These are phyloP conservation scores for Bicyclus anynana DNA, from an alignment of 1,140 invertebrate genomes.

Conservation along the genomic window DNA sequence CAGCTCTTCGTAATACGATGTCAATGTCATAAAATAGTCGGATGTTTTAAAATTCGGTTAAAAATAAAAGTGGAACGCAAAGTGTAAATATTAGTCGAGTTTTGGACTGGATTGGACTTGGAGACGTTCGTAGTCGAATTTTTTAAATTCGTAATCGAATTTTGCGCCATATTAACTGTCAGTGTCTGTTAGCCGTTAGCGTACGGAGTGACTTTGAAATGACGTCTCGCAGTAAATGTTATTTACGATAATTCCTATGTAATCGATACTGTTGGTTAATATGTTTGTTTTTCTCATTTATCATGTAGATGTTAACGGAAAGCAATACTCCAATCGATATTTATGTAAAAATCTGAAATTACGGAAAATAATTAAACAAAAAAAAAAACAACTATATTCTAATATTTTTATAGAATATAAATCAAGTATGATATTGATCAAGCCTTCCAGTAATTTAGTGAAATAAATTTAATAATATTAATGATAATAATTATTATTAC, in stretches of 20 bases:
- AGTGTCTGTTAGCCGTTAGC: slow-evolving; percentile 8
- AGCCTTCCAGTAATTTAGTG: slow-evolving; percentile 76
- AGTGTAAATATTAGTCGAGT: slow-evolving; percentile 49
- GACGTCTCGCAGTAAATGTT: slow-evolving; percentile 14
- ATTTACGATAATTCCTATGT: not conserved
- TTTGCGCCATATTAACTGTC: slow-evolving; percentile 28
- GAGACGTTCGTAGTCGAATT: slow-evolving; percentile 47
- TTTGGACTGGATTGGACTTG: slow-evolving; percentile 23
- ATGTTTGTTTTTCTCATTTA: slow-evolving; percentile 28
- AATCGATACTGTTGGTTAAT: slow-evolving; percentile 27
- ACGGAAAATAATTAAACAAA: slow-evolving; percentile 33
- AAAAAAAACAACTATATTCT: slow-evolving; percentile 69
- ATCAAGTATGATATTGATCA: slow-evolving; percentile 66
- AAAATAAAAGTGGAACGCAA: slow-evolving; percentile 19
- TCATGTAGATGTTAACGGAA: slow-evolving; percentile 43
- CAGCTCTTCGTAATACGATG: not conserved
- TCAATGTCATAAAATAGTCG: not conserved
- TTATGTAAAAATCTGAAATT: slow-evolving; percentile 62
- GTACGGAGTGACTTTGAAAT: slow-evolving; percentile 27
- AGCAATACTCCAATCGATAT: slow-evolving; percentile 64
- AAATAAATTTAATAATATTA: slow-evolving; percentile 46
- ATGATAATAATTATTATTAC: slow-evolving; percentile 26
- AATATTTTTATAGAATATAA: slow-evolving; percentile 77
- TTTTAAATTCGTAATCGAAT: slow-evolving; percentile 39
- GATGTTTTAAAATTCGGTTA: not conserved